phyloP scores from a whole-genome alignment of 2,888 invertebrate genomes.

The Gibbula magus region DNA sequence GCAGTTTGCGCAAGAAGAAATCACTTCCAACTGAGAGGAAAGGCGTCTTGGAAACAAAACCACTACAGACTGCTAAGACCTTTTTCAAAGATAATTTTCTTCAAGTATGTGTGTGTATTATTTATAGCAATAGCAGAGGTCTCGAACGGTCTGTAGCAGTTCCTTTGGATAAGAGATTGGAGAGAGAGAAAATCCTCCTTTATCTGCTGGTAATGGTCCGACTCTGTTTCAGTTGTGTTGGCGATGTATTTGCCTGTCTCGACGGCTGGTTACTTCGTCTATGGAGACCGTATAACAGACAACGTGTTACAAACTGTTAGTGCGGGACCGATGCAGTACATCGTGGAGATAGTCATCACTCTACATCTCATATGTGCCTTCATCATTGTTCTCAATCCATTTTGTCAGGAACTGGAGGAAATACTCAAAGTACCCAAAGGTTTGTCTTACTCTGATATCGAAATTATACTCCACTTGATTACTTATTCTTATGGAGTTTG shows the following conservation, averaged over 20 bases:
- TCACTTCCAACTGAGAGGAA: too few species aligned
- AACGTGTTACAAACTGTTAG: conserved; percentile 84
- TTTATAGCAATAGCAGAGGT: too few species aligned
- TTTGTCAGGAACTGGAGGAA: conserved; percentile 88
- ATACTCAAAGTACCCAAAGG: conserved; percentile 84
- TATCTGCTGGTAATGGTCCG: background rate
- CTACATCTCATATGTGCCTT: conserved; percentile 82
- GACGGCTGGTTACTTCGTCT: conserved; percentile 80
- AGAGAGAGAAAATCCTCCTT: too few species aligned
- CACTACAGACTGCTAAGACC: too few species aligned
- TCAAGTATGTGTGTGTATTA: too few species aligned
- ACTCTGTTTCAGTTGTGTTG: conserved; percentile 73
- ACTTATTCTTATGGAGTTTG: too few species aligned
- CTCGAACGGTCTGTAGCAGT: too few species aligned
- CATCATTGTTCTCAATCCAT: conserved; percentile 83
- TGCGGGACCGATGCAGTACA: conserved; percentile 78
- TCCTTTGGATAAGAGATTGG: too few species aligned
- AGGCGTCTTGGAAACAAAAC: too few species aligned
- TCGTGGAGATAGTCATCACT: conserved; percentile 81
- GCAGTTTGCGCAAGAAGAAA: too few species aligned
- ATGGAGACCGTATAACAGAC: conserved; percentile 83
- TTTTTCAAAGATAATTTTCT: too few species aligned
- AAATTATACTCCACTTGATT: too few species aligned
- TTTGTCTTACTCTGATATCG: conserved; percentile 77
- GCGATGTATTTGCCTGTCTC: conserved; percentile 84